phyloP scores from a whole-genome alignment of 2,113 vertebrate genomes.

The Connochaetes taurinus region DNA sequence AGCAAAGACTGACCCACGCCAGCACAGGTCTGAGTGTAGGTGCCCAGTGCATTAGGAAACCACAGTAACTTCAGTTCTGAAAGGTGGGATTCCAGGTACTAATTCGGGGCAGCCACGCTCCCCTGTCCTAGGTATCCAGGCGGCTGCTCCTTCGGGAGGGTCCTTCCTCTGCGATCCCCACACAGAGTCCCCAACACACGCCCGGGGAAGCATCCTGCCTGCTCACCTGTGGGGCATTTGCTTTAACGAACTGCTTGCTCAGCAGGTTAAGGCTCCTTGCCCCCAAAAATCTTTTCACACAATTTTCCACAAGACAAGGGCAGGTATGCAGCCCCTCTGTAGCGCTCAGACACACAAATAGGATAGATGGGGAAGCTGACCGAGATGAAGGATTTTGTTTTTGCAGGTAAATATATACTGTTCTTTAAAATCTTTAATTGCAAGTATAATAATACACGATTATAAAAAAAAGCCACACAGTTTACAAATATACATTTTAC shows the following conservation, averaged over 20 bases:
- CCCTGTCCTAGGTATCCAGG: background rate
- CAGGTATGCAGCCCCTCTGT: background rate
- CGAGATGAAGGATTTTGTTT: background rate
- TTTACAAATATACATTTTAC: background rate
- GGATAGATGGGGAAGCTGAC: background rate
- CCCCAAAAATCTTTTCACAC: background rate
- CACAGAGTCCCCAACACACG: background rate
- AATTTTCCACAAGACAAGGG: background rate
- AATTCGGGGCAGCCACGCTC: background rate
- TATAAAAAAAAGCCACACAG: background rate
- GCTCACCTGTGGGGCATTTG: too few relatives aligned
- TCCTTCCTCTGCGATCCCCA: background rate
- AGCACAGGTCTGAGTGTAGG: too few relatives aligned
- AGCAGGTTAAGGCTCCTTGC: background rate
- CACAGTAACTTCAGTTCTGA: rapidly evolving
- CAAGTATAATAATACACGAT: background rate
- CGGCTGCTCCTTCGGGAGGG: background rate
- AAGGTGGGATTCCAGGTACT: background rate
- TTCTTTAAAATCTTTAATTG: background rate
- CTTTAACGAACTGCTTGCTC: background rate
- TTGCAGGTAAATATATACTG: background rate
- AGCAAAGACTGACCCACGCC: background rate
- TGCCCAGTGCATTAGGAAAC: rapidly evolving
- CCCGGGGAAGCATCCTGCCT: background rate
- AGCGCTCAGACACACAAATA: background rate